Evolutionary conservation across 2,888 invertebrate genomes (phyloP), one percentile per base, ranked within the genome.

Genomic region (Netelia inedita): DNA sequence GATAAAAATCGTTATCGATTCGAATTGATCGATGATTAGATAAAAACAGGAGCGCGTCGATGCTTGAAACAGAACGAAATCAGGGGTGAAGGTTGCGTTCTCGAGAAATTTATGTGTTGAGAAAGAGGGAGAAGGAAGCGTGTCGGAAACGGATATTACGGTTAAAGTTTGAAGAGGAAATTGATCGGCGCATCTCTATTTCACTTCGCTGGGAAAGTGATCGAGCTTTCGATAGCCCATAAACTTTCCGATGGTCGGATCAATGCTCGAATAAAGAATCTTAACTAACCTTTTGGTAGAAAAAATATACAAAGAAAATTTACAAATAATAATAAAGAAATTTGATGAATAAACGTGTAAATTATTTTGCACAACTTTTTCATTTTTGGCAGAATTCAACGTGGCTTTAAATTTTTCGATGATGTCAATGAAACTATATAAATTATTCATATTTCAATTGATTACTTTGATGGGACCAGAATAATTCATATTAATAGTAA

Each of bases 61-160:
- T 61, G 21, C n/a, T 28, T 16, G 41, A 63, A 53, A 63, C 59
- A 43, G 57, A 55, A 46, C n/a, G 14, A 61, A 71, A 46, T 59
- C 57, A 41, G 23, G 71, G 66, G 3, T 71, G 53, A 14, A 23
- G 63, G 50, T 41, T 63, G 35, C 50, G 63, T 75, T 75, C 74
- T 53, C 74, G 75, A 75, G 43, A 75, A 82, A 59, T 82, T 71
- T 75, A 80, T 74, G 73, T 55, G 76, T 71, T 65, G 79, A 21
- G 19, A 78, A 65, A 50, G 69, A 50, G 59, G 28, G 63, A 59
- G 43, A 11, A 19, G 21, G 71, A 3, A 41, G 55, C 8, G 55
- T 46, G 79, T 65, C 71, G 83, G 71, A 79, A 82, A 59, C 74
- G 85, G 85, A 82, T 79, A 85, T 85, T 85, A 79, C 65, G 65